A percentile compares a stretch with the other conserved stretches of the same genome.
phyloP scores from a whole-genome alignment of 2,113 vertebrate genomes.

The Capreolus pygargus region DNA sequence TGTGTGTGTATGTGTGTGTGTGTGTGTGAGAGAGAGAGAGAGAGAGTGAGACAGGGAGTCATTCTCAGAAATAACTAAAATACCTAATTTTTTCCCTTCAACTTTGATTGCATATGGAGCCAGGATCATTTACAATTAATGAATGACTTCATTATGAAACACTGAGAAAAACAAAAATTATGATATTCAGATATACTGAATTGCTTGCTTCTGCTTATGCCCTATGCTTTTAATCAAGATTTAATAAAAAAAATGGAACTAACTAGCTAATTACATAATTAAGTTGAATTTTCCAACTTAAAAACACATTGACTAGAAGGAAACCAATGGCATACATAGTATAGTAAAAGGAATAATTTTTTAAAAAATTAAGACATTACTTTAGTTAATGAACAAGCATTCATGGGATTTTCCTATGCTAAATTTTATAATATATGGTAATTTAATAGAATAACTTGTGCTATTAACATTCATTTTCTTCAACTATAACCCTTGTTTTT shows the following conservation, averaged over 20 bases:
- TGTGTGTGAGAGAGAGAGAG: neutral
- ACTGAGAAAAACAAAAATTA: neutral
- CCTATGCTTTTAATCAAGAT: neutral
- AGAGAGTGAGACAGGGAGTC: constrained; percentile 30
- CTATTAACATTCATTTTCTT: neutral
- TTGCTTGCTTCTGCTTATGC: constrained; percentile 22
- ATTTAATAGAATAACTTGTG: neutral
- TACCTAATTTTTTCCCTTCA: constrained; percentile 58
- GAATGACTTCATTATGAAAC: constrained; percentile 47
- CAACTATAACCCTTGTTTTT: neutral
- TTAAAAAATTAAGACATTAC: neutral
- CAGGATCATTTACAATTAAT: constrained; percentile 62
- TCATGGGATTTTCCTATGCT: neutral
- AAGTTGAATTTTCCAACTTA: constrained; percentile 41
- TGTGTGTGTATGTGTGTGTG: constrained; percentile 5
- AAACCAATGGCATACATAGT: neutral
- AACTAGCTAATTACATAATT: constrained; percentile 11
- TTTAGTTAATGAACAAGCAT: constrained; percentile 32
- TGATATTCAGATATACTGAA: constrained; percentile 11
- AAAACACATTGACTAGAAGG: neutral
- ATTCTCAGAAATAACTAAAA: constrained; percentile 69
- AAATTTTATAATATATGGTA: constrained; percentile 2
- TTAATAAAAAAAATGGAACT: neutral
- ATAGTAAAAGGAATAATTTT: constrained; percentile 22
- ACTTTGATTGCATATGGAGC: constrained; percentile 45